Evolutionary conservation across 2,888 invertebrate species (phyloP).

Genomic region (Dolichopus griseipennis): DNA sequence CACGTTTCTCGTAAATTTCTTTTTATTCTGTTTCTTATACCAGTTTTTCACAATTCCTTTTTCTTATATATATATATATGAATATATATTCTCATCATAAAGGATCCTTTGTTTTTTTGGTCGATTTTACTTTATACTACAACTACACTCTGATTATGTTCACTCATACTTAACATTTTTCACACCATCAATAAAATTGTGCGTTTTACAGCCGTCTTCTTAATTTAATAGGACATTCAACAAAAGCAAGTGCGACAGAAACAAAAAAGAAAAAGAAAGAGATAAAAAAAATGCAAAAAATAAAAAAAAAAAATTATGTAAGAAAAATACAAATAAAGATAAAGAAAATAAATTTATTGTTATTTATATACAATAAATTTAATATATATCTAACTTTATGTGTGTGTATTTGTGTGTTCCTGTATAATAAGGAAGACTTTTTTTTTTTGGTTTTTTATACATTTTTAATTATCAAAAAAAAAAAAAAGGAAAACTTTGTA

Average conservation of each 20-base stretch:
- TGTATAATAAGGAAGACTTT: no score
- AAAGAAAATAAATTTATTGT: neutral
- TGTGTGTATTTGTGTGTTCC: no score
- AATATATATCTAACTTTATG: no score
- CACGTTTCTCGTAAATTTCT: no score
- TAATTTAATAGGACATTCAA: neutral
- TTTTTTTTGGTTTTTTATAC: no score
- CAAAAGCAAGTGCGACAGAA: neutral
- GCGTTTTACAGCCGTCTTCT: neutral
- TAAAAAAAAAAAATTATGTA: no score
- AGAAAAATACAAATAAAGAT: neutral
- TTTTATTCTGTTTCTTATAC: no score
- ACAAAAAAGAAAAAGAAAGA: neutral
- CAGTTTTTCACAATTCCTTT: no score
- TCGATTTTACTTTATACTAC: neutral
- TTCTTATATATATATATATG: no score
- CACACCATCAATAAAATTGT: slow-evolving; percentile 1
- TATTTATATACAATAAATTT: no score
- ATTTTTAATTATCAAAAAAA: no score
- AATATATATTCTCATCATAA: neutral
- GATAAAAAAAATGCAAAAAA: neutral
- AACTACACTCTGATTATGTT: neutral
- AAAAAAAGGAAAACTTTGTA: no score
- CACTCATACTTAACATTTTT: neutral
- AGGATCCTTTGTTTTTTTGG: neutral